Percentiles rank a stretch among this genome's conserved stretches.
phyloP scores from a whole-genome alignment of 2,113 vertebrate genomes.

The Phyllostomus discolor region DNA sequence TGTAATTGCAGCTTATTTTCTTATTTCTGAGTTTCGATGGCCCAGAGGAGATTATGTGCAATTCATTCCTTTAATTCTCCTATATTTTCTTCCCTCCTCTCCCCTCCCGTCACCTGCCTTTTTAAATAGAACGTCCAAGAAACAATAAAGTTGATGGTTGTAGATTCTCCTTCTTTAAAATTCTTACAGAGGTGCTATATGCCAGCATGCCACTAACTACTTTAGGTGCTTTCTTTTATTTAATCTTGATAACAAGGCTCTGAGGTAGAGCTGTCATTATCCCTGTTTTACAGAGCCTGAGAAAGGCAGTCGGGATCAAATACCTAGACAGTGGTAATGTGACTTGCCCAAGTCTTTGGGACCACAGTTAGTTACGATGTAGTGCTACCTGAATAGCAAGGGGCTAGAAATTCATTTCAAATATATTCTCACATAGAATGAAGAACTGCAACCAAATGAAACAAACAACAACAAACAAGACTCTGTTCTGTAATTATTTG shows the following conservation, averaged over 20 bases:
- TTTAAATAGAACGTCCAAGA: background rate
- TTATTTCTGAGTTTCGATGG: background rate
- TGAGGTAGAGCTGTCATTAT: background rate
- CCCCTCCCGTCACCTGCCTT: background rate
- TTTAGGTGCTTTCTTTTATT: background rate
- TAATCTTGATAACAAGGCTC: background rate
- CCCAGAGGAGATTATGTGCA: fast-evolving
- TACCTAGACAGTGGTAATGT: too few species aligned
- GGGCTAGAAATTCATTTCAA: background rate
- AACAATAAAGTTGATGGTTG: background rate
- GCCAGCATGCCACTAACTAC: background rate
- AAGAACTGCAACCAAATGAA: background rate
- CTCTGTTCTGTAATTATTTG: background rate
- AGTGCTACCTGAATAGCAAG: background rate
- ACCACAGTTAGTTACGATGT: background rate
- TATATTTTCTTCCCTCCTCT: background rate
- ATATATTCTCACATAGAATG: background rate
- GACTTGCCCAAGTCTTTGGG: background rate
- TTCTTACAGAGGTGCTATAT: background rate
- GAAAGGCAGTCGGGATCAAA: background rate
- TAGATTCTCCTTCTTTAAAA: background rate
- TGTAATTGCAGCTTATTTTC: background rate
- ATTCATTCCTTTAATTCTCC: background rate
- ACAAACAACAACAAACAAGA: background rate
- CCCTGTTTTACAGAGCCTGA: background rate